These are phyloP conservation scores for Melanerpes aurifrons DNA, from an alignment of 2,113 vertebrate species.

Conservation along the genomic window DNA sequence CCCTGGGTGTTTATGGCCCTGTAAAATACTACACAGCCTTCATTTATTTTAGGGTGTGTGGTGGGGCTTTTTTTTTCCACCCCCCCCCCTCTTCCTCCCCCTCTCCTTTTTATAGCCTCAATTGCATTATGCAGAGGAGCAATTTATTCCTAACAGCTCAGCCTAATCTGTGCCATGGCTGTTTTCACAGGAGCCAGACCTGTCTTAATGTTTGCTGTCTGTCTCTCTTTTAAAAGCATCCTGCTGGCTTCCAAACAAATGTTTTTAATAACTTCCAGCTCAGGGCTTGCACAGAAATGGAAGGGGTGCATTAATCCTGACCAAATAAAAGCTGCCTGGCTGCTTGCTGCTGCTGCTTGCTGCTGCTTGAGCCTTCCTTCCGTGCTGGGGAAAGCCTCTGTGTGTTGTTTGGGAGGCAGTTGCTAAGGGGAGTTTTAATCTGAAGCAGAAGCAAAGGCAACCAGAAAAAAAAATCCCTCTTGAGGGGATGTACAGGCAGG, in stretches of 20 bases:
- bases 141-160: not conserved
- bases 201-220: not conserved
- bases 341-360: no score
- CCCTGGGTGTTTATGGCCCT: not conserved
- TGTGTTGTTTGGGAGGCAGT: not conserved
- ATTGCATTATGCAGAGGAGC: not conserved
- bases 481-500: not conserved
- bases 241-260: not conserved
- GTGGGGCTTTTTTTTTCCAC: no score
- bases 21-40: not conserved
- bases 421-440: conserved; percentile 14
- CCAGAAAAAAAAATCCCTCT: not conserved
- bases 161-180: not conserved
- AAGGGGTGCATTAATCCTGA: not conserved
- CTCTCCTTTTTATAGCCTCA: not conserved
- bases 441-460: not conserved
- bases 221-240: not conserved
- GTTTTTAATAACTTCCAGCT: not conserved
- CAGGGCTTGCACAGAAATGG: not conserved
- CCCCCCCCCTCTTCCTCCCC: no score
- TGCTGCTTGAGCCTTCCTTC: not conserved
- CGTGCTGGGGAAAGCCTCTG: not conserved
- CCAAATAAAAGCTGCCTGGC: not conserved
- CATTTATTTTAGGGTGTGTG: not conserved
- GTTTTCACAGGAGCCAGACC: conserved; percentile 15